These are phyloP conservation scores for Heliconius eleuchia DNA, from an alignment of 1,140 invertebrate species.

Conservation along the genomic window DNA sequence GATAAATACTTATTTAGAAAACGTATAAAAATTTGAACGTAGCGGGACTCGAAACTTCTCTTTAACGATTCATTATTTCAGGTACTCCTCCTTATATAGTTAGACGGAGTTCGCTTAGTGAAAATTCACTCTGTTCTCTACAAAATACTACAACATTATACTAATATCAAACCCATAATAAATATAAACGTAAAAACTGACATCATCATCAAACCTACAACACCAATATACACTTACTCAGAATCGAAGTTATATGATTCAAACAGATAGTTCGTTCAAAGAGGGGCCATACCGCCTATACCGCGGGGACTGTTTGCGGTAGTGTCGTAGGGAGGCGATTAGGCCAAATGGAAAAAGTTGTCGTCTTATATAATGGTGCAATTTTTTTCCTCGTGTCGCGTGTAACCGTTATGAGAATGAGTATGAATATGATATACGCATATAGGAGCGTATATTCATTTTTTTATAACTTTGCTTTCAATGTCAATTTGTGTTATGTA, in stretches of 20 bases:
- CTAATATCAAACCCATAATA: neutral
- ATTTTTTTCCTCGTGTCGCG: constrained; percentile 43
- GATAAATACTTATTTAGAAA: too few species aligned
- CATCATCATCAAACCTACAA: neutral
- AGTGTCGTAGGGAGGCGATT: constrained; percentile 48
- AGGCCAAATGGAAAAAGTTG: constrained; percentile 61
- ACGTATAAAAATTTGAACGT: too few species aligned
- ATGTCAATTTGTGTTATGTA: neutral
- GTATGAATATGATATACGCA: neutral
- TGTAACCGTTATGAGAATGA: constrained; percentile 20
- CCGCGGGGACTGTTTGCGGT: constrained; percentile 46
- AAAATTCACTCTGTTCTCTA: neutral
- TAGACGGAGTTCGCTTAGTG: too few species aligned
- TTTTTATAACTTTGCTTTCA: neutral
- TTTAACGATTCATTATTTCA: too few species aligned
- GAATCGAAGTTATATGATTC: constrained; percentile 6
- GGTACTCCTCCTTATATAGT: too few species aligned
- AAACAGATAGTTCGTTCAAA: constrained; percentile 8
- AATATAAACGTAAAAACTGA: too few species aligned
- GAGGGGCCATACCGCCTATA: constrained; percentile 31
- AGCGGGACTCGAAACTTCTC: too few species aligned
- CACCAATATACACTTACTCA: neutral
- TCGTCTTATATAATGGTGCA: constrained; percentile 48
- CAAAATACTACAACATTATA: too few species aligned
- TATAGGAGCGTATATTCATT: neutral